Evolutionary conservation across 2,113 vertebrate genomes (phyloP).

Genomic region (Columbina picui): DNA sequence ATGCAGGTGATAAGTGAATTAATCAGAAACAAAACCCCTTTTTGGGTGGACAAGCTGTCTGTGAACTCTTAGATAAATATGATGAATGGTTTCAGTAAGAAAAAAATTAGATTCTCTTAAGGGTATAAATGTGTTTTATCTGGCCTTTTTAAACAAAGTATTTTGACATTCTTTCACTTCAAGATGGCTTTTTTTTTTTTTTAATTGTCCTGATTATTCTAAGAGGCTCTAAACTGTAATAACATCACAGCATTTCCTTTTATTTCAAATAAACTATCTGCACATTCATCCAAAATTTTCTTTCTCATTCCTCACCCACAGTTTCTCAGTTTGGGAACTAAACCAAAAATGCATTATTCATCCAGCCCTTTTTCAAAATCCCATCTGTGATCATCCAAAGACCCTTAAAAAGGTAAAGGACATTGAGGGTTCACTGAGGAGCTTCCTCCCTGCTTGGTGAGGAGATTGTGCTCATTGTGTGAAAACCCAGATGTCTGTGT

Average conservation of each 20-base stretch:
- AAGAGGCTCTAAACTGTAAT: neutral
- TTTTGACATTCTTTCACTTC: neutral
- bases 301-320: neutral
- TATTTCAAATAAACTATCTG: neutral
- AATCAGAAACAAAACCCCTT: neutral
- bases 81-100: neutral
- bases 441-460: neutral
- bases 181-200: neutral
- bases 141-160: neutral
- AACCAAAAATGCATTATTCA: neutral
- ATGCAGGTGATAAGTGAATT: neutral
- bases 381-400: neutral
- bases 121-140: neutral
- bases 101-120: neutral
- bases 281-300: neutral
- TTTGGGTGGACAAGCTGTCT: neutral
- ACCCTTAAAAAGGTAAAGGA: neutral
- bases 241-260: neutral
- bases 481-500: neutral
- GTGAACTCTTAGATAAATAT: neutral
- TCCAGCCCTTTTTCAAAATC: conserved; percentile 14
- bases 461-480: fast-evolving
- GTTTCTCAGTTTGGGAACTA: neutral
- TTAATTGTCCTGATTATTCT: neutral
- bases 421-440: neutral